Evolutionary conservation across 2,888 invertebrate genomes (phyloP).

Genomic region (Pseudococcus longispinus): DNA sequence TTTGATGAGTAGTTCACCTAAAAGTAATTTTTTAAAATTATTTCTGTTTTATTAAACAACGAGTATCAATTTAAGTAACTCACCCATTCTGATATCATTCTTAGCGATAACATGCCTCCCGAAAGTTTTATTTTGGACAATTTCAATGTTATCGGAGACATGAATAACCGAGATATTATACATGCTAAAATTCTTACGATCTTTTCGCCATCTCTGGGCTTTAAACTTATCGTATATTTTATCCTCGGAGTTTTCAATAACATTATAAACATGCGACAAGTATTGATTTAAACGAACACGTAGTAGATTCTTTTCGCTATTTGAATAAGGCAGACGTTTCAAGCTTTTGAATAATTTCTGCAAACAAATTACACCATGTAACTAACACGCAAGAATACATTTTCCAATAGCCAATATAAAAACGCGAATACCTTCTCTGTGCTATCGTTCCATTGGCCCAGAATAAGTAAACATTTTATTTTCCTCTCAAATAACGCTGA

Average conservation of each 20-base stretch:
- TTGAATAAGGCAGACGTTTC: conserved; percentile 45
- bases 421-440: conserved; percentile 34
- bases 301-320: conserved; percentile 37
- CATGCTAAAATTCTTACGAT: conserved; percentile 15
- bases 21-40: neutral
- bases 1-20: conserved; percentile 43
- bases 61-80: neutral
- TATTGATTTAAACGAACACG: conserved; percentile 48
- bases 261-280: conserved; percentile 23
- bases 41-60: neutral
- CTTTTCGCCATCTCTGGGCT: conserved; percentile 14
- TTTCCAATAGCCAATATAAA: neutral
- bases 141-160: conserved; percentile 27
- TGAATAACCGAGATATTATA: conserved; percentile 33
- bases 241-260: conserved; percentile 44
- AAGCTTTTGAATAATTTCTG: conserved; percentile 50
- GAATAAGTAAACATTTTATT: conserved; percentile 58
- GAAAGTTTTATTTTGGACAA: conserved; percentile 33
- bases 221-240: conserved; percentile 26
- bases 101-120: conserved; percentile 49
- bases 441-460: conserved; percentile 40
- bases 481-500: conserved; percentile 71
- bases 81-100: conserved; percentile 42
- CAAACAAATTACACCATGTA: neutral
- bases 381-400: neutral